These are phyloP conservation scores for Mormoops blainvillei DNA, from an alignment of 2,113 vertebrate genomes.

Conservation along the genomic window DNA sequence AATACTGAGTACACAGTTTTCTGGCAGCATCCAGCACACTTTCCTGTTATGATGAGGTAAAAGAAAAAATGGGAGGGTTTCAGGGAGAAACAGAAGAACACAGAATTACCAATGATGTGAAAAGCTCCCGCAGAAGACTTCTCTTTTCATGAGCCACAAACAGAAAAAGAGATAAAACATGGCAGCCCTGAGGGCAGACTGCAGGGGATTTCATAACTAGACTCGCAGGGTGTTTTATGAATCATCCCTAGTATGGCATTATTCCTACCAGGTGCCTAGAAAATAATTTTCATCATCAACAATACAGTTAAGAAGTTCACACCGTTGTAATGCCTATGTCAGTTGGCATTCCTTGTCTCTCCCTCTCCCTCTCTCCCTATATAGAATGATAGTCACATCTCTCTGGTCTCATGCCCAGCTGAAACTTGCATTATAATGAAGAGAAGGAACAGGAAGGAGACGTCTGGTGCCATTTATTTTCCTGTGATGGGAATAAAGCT, in stretches of 20 bases:
- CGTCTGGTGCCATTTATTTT: slow-evolving; percentile 40
- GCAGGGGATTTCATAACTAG: not conserved
- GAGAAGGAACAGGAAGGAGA: not conserved
- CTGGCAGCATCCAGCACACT: not conserved
- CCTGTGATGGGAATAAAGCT: not conserved
- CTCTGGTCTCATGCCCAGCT: not conserved
- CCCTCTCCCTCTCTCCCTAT: not conserved
- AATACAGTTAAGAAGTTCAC: not conserved
- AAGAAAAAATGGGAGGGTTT: not conserved
- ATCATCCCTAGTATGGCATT: not conserved
- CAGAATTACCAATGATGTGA: not conserved
- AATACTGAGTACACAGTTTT: not conserved
- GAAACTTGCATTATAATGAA: not conserved
- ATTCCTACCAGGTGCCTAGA: not conserved
- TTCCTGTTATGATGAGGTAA: not conserved
- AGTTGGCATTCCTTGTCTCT: not conserved
- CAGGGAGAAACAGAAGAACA: not conserved
- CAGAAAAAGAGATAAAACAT: not conserved
- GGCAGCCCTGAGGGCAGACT: not conserved
- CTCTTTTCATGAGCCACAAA: not conserved
- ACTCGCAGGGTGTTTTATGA: not conserved
- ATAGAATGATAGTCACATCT: not conserved
- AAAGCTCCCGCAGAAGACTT: not conserved
- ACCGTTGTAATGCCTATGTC: not conserved
- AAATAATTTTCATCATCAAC: not conserved